Base-by-base conservation (phyloP, 1,140 invertebrate genomes). In the Macrocentrus cingulum region DNA sequence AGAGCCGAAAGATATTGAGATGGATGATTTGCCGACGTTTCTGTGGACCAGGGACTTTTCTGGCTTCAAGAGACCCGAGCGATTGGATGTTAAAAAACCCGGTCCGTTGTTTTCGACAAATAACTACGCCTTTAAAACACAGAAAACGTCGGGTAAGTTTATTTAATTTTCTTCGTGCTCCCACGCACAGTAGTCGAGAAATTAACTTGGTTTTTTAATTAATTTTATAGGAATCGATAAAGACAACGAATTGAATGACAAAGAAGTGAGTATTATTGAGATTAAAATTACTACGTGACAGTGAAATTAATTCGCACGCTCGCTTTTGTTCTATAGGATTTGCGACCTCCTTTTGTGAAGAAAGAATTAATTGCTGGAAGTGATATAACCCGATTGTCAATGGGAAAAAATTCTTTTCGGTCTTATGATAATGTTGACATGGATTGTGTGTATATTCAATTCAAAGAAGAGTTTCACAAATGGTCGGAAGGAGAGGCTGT, bases 81-180 rank as follows among this genome's bases (percentile, higher is more conserved):
- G 93, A 65, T 82, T 95, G 34, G 93, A 95, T 79, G 92, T 95
- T n/a, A 96, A 96, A 79, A 96, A 96, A 81, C 93, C 94, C 1
- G 93, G 94, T 25, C 92, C 94, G 18, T 85, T 82, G 41, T 87
- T 89, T 75, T 84, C 83, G 49, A 82, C 83, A 1, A 86, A 82
- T 70, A 84, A 85, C 70, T 84, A 79, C 57, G 81, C 80, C 23
- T 84, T 84, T 39, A 79, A 81, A 60, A 67, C 63, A 19, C 69
- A 75, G 58, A 63, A 66, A 16, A 6, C 51, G 7, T 11, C 41
- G 20, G 42, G 66, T 65, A 50, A 57, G 60, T 60, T 7, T 39
- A 34, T 46, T 15, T 9, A 23, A 29, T 52, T 37, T 18, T 18
- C 25, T 23, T 53, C n/a, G 46, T 51, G 18, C 18, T 18, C n/a